Conservation (phyloP, 1,140 invertebrate species). For the Bombus sibiricus region DNA sequence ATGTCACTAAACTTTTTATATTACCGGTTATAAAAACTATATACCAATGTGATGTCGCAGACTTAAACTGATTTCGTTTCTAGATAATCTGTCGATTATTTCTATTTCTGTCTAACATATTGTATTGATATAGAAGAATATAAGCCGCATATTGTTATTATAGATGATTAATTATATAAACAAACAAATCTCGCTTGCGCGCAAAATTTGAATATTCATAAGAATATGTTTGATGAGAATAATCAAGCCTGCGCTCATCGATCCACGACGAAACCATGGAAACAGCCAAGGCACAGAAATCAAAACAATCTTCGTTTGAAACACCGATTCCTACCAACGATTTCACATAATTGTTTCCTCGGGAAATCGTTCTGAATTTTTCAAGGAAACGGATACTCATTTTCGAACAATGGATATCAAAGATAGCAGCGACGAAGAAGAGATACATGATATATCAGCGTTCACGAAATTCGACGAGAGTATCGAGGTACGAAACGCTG, state of each 20-base stretch:
- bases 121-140: background rate
- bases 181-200: background rate
- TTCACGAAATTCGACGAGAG: constrained; percentile 80
- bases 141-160: background rate
- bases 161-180: background rate
- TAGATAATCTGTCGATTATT: background rate
- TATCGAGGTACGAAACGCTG: constrained; percentile 75
- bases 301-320: constrained; percentile 24
- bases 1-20: constrained; percentile 13
- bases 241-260: constrained; percentile 19
- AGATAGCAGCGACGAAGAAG: constrained; percentile 75
- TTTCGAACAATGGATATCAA: constrained; percentile 62
- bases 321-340: background rate
- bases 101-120: background rate
- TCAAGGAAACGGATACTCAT: background rate
- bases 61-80: background rate
- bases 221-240: background rate
- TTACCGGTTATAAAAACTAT: constrained; percentile 26
- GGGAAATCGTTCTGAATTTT: background rate
- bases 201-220: background rate
- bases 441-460: constrained; percentile 67
- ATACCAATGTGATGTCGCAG: constrained; percentile 2
- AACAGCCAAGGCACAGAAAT: background rate
- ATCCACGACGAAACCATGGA: constrained; percentile 34
- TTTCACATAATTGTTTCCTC: background rate